Percentiles rank a stretch among this genome's conserved stretches.
These are phyloP conservation scores for Cheilosia vernalis DNA, from an alignment of 2,888 invertebrate species.

Conservation along the genomic window DNA sequence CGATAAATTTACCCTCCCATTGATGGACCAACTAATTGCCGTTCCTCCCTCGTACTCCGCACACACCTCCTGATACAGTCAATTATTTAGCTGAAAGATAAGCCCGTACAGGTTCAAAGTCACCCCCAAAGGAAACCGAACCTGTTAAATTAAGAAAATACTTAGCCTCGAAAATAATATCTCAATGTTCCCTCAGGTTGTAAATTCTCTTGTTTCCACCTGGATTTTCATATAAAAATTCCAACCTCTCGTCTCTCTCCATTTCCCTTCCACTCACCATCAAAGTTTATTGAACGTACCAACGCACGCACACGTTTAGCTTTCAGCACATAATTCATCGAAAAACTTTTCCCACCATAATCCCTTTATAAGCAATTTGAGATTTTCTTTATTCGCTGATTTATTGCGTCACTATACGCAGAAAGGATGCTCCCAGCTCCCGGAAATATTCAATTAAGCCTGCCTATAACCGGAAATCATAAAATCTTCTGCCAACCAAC, in stretches of 20 bases:
- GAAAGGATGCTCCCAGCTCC: slow-evolving; percentile 20
- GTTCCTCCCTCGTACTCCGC: neutral
- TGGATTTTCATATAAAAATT: neutral
- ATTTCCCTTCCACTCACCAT: neutral
- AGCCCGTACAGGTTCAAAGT: no score
- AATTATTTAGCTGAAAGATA: neutral
- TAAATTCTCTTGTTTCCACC: neutral
- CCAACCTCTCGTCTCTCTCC: neutral
- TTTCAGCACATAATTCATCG: slow-evolving; percentile 40
- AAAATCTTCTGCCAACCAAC: slow-evolving; percentile 41
- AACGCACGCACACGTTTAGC: neutral
- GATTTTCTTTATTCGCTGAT: slow-evolving; percentile 49
- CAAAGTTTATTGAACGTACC: slow-evolving; percentile 2
- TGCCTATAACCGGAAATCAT: slow-evolving; percentile 71
- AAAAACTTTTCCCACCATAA: slow-evolving; percentile 29
- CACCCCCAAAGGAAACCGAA: neutral
- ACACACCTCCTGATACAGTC: neutral
- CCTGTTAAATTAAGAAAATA: neutral
- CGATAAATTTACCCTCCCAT: no score
- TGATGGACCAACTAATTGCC: neutral
- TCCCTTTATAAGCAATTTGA: slow-evolving; percentile 61
- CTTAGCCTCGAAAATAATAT: neutral
- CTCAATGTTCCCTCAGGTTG: neutral
- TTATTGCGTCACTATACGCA: slow-evolving; percentile 47
- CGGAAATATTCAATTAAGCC: slow-evolving; percentile 64